These are phyloP conservation scores for Chaetoderma sp. DNA, from an alignment of 2,888 invertebrate species.

Conservation along the genomic window DNA sequence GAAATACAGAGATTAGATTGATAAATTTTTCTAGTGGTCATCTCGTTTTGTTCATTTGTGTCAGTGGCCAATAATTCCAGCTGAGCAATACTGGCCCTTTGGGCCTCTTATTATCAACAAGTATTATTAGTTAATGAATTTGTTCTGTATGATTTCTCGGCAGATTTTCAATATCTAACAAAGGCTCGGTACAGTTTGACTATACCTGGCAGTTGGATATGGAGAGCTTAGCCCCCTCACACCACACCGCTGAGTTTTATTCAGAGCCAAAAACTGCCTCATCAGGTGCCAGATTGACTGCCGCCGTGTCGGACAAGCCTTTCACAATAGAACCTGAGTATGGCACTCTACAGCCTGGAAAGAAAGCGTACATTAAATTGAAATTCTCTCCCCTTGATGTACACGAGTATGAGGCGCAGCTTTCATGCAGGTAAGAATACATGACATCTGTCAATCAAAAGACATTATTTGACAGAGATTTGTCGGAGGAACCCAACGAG, in stretches of 20 bases:
- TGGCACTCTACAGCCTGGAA: slow-evolving; percentile 63
- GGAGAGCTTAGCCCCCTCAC: slow-evolving; percentile 60
- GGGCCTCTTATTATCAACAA: no score
- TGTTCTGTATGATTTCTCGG: neutral
- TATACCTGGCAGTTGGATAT: slow-evolving; percentile 67
- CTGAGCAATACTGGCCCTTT: no score
- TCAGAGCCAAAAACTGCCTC: slow-evolving; percentile 58
- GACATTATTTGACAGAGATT: no score
- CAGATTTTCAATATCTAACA: slow-evolving; percentile 62
- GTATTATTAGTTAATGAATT: neutral
- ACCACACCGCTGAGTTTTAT: slow-evolving; percentile 61
- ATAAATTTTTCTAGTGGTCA: no score
- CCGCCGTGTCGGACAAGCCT: slow-evolving; percentile 60
- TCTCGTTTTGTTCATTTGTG: no score
- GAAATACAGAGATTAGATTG: no score
- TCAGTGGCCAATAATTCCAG: no score
- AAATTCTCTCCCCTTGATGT: slow-evolving; percentile 68
- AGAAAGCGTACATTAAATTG: slow-evolving; percentile 55
- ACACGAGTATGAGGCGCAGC: slow-evolving; percentile 64
- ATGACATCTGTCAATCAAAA: no score
- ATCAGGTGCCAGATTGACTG: slow-evolving; percentile 39
- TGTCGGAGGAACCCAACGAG: no score
- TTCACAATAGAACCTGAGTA: slow-evolving; percentile 65
- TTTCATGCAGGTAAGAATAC: slow-evolving; percentile 64
- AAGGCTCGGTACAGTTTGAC: slow-evolving; percentile 62